Base-by-base conservation (phyloP, 2,113 vertebrate species). In the Sporophila hypoxantha region DNA sequence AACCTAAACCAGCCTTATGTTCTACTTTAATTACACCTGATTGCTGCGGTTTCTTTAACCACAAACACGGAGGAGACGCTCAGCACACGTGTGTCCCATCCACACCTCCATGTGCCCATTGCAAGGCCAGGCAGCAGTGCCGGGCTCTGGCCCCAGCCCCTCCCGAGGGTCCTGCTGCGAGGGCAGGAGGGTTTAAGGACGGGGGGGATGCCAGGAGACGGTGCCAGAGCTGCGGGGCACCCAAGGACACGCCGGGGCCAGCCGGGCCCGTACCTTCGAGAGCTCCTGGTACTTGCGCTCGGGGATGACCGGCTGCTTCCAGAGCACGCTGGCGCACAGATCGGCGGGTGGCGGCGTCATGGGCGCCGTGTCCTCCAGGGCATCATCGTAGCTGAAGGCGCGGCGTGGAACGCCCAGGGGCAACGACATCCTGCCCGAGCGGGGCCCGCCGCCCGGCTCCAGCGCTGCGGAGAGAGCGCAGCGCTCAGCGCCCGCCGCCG, bases 301-400 rank as follows among this genome's bases (percentile, higher is more conserved):
- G 71, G 98, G 98, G 81, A 98, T 98, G 79, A 99, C 95, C 6
- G 98, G 98, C 60, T 98, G 97, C 82, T 97, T 97, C 98, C 98
- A 99, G 10, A 98, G 90, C 42, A 97, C 96, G 94, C 90, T 96
- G 82, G 95, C 95, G 60, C 95, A 94, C 91, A 99, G 89, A 95
- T 99, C 98, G 13, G 97, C 67, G 36, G 98, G 98, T 30, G 98
- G 98, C 41, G 98, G 98, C 39, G 98, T 97, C 96, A 98, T 98
- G 73, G 98, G 98, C 10, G 96, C 83, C 20, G 97, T 96, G 92
- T 98, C 96, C 93, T 98, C 98, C 56, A 99, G 96, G 68, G 94
- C 97, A 67, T 98, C 98, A 32, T 99, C 98, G 85, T 99, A 99
- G 96, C 97, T 98, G 94, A 98, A 97, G 76, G 97, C 97, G 84